Base-by-base conservation (phyloP, 2,888 invertebrate genomes). In the Nomada flava region DNA sequence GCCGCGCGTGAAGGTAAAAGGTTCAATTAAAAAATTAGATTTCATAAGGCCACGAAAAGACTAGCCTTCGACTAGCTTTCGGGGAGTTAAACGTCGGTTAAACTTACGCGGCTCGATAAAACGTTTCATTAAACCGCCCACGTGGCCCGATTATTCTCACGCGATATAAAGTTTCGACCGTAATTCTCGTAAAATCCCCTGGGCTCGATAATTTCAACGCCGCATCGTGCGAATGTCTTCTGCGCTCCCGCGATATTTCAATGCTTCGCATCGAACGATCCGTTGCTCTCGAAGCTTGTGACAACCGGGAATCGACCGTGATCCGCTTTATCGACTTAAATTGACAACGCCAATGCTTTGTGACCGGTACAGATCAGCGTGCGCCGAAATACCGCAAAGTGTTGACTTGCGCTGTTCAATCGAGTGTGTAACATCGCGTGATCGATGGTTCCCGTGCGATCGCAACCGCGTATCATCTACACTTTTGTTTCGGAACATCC, bases 381-480 rank as follows among this genome's bases (percentile, higher is more conserved):
- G 44, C 57, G 50, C 55, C n/a, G 53, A 63, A 77, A 80, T 63
- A 72, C 52, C 47, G 68, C 72, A 57, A 10, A 71, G 72, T 67
- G 79, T 73, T 69, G 59, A 52, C 29, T 36, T 7, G 20, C 29
- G 50, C 5, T 70, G 64, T 47, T 65, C 69, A 60, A 75, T 74
- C 81, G 69, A 75, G 53, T 20, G 69, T 75, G 65, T n/a, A 60
- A 26, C 50, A 44, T 65, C 23, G 52, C 36, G 20, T 82, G 81
- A 82, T 82, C 75, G 81, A 82, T 82, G 82, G 36, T 64, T 57
- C 47, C 18, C 50, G 69, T 52, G 62, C 65, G 82, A 50, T 78
- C 65, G 65, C 57, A n/a, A 5, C 60, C 60, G 15, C n/a, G 50
- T 65, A 82, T 82, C 79, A 74, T 47, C 67, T 36, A 36, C 55